Conservation (phyloP, 2,888 invertebrate species). For the Theodoxus fluviatilis region DNA sequence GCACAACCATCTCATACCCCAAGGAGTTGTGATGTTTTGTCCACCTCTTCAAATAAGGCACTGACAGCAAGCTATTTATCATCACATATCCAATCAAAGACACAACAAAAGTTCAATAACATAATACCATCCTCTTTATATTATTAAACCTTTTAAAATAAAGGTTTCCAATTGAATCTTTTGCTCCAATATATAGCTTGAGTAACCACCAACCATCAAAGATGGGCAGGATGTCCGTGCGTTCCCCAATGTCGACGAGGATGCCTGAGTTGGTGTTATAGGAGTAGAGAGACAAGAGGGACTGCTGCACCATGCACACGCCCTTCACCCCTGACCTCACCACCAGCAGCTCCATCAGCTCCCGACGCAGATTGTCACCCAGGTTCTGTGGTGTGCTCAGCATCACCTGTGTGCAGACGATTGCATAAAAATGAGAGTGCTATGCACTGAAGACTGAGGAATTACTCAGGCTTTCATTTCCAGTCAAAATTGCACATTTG, state of each 20-base stretch:
- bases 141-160: too few species aligned
- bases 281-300: constrained; percentile 70
- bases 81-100: too few species aligned
- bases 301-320: constrained; percentile 69
- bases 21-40: too few species aligned
- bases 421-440: too few species aligned
- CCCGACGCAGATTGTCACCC: constrained; percentile 64
- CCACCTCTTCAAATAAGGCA: too few species aligned
- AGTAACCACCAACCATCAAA: constrained; percentile 68
- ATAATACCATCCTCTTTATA: too few species aligned
- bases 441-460: too few species aligned
- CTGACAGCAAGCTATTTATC: too few species aligned
- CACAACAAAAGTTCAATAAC: too few species aligned
- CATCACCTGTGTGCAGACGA: constrained; percentile 57
- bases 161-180: background rate
- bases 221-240: constrained; percentile 70
- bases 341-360: constrained; percentile 66
- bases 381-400: constrained; percentile 68
- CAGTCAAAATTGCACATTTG: too few species aligned
- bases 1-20: too few species aligned
- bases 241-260: constrained; percentile 71
- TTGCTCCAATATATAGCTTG: background rate
- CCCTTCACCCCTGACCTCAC: constrained; percentile 65
- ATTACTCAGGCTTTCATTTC: too few species aligned
- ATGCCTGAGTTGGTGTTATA: constrained; percentile 71